Evolutionary conservation across 35 echinoderm and acorn worm genomes (phyloP), one percentile per base, ranked within the genome.

Genomic region (Acanthaster planci): DNA sequence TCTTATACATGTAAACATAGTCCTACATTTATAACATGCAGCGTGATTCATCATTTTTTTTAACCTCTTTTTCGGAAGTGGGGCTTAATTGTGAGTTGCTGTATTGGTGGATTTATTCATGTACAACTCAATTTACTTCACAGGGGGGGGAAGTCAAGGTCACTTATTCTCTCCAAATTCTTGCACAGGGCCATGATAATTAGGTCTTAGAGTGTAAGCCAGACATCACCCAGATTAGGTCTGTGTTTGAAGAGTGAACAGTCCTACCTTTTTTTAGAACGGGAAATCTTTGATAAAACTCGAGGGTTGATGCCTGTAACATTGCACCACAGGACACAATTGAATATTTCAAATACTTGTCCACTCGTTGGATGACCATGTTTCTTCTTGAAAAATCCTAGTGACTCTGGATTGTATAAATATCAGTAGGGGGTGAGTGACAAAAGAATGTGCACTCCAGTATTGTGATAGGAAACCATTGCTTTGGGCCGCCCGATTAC

Each of bases 371-470:
- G 64, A 2, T 12, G 2, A 14, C 59, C 5, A 27, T 67, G 59
- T 7, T 72, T 72, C 34, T 47, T 47, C 42, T 47, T 12, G 12
- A 4, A 4, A 47, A 34, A 72, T 36, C 34, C 34, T 72, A 72
- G 64, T 16, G 64, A 72, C 64, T 72, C 18, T 34, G 26, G 22
- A 72, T 72, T 72, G 64, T 26, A 31, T 34, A 72, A 72, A 72
- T 16, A 72, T 14, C 64, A 72, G 64, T 72, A 31, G 64, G 64
- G 64, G 64, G 64, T 47, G 64, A 72, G 59, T 72, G 26, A 72
- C 19, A 29, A 72, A 72, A 34, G 64, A 72, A 72, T 34, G 30
- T 1, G 59, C 59, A 72, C 64, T 72, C 34, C 30, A 72, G 34
- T 14, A 30, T 3, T 5, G 14, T 72, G 64, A 72, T 35, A 34